A percentile compares a stretch with the other conserved stretches of the same genome.
phyloP scores from a whole-genome alignment of 2,797 vertebrate genomes.

The Naso thynnoides region DNA sequence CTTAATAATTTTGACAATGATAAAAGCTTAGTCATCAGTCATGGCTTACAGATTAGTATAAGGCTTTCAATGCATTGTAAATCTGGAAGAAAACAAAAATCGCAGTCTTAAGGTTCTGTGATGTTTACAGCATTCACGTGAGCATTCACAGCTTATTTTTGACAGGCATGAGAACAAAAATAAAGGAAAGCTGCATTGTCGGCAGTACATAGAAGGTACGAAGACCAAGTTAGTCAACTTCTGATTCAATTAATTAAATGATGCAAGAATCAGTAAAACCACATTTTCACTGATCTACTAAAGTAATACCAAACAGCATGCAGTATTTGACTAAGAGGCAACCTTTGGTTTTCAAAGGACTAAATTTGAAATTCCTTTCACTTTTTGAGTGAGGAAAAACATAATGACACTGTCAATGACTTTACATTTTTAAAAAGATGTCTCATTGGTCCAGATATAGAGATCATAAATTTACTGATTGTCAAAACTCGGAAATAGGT shows the following conservation, averaged over 20 bases:
- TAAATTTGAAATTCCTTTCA: neutral
- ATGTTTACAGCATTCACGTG: constrained; percentile 6
- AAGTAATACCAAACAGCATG: neutral
- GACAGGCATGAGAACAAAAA: constrained; percentile 9
- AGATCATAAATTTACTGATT: neutral
- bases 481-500: neutral
- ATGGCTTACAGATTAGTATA: neutral
- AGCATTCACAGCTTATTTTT: constrained; percentile 28
- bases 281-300: neutral
- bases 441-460: neutral
- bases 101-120: neutral
- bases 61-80: constrained; percentile 13
- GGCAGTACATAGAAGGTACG: neutral
- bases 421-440: neutral
- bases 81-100: too few species aligned
- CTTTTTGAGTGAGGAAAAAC: neutral
- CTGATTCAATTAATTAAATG: constrained; percentile 6
- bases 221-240: neutral
- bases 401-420: neutral
- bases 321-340: neutral
- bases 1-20: constrained; percentile 2
- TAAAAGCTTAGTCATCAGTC: neutral
- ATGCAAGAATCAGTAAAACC: neutral
- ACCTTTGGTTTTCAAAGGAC: neutral
- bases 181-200: neutral